A percentile compares a stretch with the other conserved stretches of the same genome.
Conservation (phyloP, 2,888 invertebrate species). For the Sericinus montela region DNA sequence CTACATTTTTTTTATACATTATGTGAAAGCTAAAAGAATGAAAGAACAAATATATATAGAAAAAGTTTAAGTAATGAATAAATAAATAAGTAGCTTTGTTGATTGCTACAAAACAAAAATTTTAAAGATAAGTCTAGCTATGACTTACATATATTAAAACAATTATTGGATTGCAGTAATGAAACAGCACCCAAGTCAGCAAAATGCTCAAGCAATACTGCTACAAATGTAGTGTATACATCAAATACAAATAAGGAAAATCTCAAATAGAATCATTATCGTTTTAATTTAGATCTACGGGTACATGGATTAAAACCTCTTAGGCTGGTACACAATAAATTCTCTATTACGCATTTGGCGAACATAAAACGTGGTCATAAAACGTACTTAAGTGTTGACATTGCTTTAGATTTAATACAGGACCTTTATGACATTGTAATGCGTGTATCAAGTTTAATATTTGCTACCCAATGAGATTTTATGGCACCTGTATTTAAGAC, state of each 20-base stretch:
- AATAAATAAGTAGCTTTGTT: no score
- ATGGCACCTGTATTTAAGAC: not conserved
- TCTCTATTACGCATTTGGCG: conserved; percentile 7
- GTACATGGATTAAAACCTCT: conserved; percentile 5
- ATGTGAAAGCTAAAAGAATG: no score
- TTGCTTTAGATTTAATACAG: conserved; percentile 8
- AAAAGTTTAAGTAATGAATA: no score
- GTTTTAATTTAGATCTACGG: conserved; percentile 14
- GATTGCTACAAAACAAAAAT: no score
- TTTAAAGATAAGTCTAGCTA: no score
- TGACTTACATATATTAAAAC: no score
- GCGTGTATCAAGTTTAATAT: not conserved
- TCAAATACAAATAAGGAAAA: conserved; percentile 6
- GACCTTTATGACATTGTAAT: conserved; percentile 11
- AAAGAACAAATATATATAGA: no score
- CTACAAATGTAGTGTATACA: not conserved
- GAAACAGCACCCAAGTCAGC: no score
- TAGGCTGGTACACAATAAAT: conserved; percentile 12
- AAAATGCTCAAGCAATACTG: no score
- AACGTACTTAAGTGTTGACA: conserved; percentile 16
- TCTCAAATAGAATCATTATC: conserved; percentile 1
- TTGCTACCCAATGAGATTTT: not conserved
- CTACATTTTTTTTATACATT: no score
- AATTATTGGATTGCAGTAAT: no score
- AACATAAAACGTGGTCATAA: conserved; percentile 6